phyloP scores from a whole-genome alignment of 2,888 invertebrate species.

The Tethea ocularis region DNA sequence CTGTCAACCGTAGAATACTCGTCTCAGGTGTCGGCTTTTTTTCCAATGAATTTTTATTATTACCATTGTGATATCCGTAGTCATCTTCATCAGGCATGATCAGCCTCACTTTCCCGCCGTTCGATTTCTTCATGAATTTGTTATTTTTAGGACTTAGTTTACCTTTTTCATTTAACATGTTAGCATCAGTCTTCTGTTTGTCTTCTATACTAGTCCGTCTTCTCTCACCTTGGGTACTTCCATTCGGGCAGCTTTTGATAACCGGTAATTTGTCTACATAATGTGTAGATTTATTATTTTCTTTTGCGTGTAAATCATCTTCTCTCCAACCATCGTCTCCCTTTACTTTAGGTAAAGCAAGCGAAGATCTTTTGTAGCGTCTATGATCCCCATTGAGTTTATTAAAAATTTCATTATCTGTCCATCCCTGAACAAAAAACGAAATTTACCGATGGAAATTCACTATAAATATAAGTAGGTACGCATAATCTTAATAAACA shows the following conservation, averaged over 20 bases:
- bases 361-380: constrained; percentile 66
- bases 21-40: constrained; percentile 71
- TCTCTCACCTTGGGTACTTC: constrained; percentile 29
- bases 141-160: constrained; percentile 57
- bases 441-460: background rate
- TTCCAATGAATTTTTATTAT: constrained; percentile 30
- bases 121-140: constrained; percentile 64
- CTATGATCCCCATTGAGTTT: constrained; percentile 61
- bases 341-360: constrained; percentile 80
- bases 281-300: constrained; percentile 52
- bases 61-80: constrained; percentile 24
- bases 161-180: constrained; percentile 28
- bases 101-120: constrained; percentile 58
- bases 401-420: constrained; percentile 70
- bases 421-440: constrained; percentile 68
- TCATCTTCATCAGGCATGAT: constrained; percentile 52
- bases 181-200: constrained; percentile 29
- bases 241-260: constrained; percentile 48
- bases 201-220: constrained; percentile 33
- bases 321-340: constrained; percentile 66
- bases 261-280: constrained; percentile 62
- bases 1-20: constrained; percentile 76
- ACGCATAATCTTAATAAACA: too few species aligned
- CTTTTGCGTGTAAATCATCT: constrained; percentile 44
- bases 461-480: too few species aligned